Conservation (phyloP, 2,797 vertebrate species). For the Channa striata region DNA sequence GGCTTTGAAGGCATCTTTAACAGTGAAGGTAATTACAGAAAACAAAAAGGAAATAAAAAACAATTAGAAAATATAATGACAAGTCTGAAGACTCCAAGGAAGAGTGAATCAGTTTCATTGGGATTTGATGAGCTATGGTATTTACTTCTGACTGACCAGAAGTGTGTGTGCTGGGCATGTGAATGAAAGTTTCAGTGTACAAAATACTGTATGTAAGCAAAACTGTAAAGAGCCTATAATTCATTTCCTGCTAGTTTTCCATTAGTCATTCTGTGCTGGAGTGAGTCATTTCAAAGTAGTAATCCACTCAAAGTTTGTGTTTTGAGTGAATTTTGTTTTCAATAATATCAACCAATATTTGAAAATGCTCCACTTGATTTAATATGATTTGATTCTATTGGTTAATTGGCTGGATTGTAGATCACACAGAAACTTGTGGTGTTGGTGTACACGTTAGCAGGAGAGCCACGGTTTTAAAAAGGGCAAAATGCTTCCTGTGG, state of each 20-base stretch:
- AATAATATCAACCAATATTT: not conserved
- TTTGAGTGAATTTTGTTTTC: not conserved
- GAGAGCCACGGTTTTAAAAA: not conserved
- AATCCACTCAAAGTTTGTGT: not conserved
- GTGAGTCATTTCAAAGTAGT: conserved; percentile 1
- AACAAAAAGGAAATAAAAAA: conserved; percentile 40
- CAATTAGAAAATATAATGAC: not conserved
- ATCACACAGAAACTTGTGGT: not conserved
- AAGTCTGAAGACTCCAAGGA: not conserved
- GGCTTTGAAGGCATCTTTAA: conserved; percentile 92
- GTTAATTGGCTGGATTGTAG: no score
- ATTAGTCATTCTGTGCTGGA: not conserved
- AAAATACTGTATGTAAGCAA: not conserved
- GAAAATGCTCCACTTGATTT: no score
- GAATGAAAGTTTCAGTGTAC: not conserved
- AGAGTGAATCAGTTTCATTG: conserved; percentile 47
- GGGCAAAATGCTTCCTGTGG: not conserved
- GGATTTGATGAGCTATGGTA: conserved; percentile 10
- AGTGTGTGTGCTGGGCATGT: not conserved
- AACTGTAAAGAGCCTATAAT: not conserved
- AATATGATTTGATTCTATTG: no score
- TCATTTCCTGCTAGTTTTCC: not conserved
- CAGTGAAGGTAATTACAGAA: conserved; percentile 17
- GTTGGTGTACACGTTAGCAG: not conserved
- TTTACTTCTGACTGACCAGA: not conserved